These are phyloP conservation scores for Strix uralensis DNA, from an alignment of 2,113 vertebrate species.

Conservation along the genomic window DNA sequence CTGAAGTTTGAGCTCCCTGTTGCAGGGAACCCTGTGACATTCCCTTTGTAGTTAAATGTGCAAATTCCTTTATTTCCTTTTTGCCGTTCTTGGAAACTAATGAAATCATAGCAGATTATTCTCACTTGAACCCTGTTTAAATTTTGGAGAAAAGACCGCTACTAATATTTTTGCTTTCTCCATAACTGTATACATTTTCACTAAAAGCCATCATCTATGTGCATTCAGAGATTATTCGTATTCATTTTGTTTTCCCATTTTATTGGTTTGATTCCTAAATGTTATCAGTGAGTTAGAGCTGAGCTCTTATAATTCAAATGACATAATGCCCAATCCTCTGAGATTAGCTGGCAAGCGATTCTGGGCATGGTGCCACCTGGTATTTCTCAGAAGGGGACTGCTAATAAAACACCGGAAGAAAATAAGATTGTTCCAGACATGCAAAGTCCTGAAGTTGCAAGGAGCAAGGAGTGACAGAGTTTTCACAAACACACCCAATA, in stretches of 20 bases:
- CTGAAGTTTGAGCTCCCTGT: not conserved
- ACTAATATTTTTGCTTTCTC: not conserved
- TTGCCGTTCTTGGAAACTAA: not conserved
- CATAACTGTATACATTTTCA: not conserved
- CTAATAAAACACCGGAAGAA: constrained; percentile 65
- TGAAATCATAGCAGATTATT: not conserved
- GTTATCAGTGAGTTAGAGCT: constrained; percentile 54
- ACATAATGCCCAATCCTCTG: constrained; percentile 53
- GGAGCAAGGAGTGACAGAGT: constrained; percentile 36
- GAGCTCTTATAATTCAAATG: constrained; percentile 54
- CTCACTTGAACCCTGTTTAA: not conserved
- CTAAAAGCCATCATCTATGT: not conserved
- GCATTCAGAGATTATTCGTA: not conserved
- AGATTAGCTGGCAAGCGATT: constrained; percentile 50
- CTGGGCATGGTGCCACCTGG: constrained; percentile 62
- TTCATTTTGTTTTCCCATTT: not conserved
- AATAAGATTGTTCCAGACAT: constrained; percentile 61
- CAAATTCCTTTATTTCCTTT: not conserved
- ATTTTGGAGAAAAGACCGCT: not conserved
- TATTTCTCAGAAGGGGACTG: constrained; percentile 46
- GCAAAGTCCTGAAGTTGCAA: constrained; percentile 37
- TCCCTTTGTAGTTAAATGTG: not conserved
- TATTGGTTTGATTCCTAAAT: constrained; percentile 48
- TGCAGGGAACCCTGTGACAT: not conserved
- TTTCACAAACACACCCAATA: constrained; percentile 58